Conservation (phyloP, 2,113 vertebrate genomes). For the Lasiurus borealis region DNA sequence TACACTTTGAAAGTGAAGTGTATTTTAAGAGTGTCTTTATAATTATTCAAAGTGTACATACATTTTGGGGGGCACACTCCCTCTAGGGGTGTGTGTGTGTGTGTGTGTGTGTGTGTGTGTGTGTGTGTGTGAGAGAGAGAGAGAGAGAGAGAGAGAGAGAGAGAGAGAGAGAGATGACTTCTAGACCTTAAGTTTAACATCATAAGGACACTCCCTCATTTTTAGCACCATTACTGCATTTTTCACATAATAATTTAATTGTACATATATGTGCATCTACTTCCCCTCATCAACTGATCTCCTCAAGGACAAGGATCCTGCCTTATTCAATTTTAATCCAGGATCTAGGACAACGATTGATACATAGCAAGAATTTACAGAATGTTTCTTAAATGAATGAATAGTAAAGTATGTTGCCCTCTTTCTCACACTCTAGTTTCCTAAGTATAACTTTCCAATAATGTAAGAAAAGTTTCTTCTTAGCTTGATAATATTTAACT, state of each 20-base stretch:
- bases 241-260: not conserved
- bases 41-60: no score
- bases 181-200: not conserved
- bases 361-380: not conserved
- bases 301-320: not conserved
- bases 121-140: not conserved
- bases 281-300: not conserved
- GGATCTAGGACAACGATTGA: not conserved
- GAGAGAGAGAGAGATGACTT: not conserved
- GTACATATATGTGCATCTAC: not conserved
- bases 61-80: no score
- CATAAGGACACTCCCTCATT: not conserved
- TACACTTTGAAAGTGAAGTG: no score
- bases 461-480: not conserved
- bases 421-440: not conserved
- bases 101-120: no score
- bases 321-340: slow-evolving; percentile 1
- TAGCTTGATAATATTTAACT: not conserved
- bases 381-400: not conserved
- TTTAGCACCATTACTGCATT: not conserved
- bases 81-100: no score
- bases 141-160: not conserved
- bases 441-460: not conserved
- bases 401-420: not conserved
- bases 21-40: no score